Base-by-base conservation (phyloP, 2,113 vertebrate species). In the Callipepla squamata region DNA sequence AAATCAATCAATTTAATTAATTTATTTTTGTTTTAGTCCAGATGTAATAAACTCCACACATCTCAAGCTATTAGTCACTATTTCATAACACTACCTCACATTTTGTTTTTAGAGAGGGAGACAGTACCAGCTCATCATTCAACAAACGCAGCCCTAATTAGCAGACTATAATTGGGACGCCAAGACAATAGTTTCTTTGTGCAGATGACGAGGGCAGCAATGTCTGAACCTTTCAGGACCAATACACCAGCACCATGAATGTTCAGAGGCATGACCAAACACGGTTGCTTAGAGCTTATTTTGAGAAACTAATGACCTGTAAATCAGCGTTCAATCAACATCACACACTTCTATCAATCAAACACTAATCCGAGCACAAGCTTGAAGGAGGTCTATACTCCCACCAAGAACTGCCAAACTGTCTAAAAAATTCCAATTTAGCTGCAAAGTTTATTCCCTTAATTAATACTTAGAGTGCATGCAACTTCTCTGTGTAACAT, bases 101-200 rank as follows among this genome's bases (percentile, higher is more conserved):
- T 58, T 50, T 62, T 68, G 21, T 50, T 53, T 73, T 77, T 11
- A 34, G 23, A 61, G 61, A 40, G 16, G 13, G 16, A 63, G 44
- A 59, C 65, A 51, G 19, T 74, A 58, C 22, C 65, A 50, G 67
- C 62, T 70, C 70, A 80, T 21, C 40, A 51, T 42, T 48, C 80
- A 85, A 83, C 28, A 80, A 77, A 55, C 15, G 6, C 47, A 80
- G 61, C 65, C 61, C 42, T 50, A 55, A 40, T 83, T 80, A 66
- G 16, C 45, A 40, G 36, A 17, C 79, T 74, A 14, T 92, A 81
- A 90, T 59, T 85, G 38, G 83, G 25, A 78, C 42, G 42, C 47
- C 13, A 51, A 79, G 40, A 87, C 66, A 84, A 91, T 20, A 58
- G 50, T 25, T 80, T 80, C 74, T 85, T 93, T 90, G 57, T 87